Percentiles rank a stretch among this genome's conserved stretches.
Evolutionary conservation across 1,140 invertebrate genomes (phyloP).

Genomic region (Lutraria rhynchaena): DNA sequence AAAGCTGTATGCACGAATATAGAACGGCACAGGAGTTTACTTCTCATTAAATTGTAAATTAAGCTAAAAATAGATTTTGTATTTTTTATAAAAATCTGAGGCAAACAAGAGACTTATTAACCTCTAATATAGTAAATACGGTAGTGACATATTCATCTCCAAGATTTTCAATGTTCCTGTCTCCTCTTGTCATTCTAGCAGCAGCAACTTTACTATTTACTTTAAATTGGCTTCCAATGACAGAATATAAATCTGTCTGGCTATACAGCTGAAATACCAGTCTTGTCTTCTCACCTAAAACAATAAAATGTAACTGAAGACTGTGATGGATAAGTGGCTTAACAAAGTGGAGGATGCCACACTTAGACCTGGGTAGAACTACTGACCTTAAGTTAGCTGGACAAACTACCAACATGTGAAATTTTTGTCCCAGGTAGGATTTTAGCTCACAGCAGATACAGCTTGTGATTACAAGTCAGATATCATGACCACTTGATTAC

Average conservation of each 20-base stretch:
- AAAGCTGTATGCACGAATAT: neutral
- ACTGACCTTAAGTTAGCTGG: too few relatives aligned
- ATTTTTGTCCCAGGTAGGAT: too few relatives aligned
- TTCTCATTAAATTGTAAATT: neutral
- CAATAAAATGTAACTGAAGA: neutral
- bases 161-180: slow-evolving; percentile 49
- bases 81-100: neutral
- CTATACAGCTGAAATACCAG: slow-evolving; percentile 52
- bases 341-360: too few relatives aligned
- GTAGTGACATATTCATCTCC: slow-evolving; percentile 58
- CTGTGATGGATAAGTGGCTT: too few relatives aligned
- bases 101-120: too few relatives aligned
- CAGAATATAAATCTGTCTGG: slow-evolving; percentile 48
- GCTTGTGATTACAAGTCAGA: too few relatives aligned
- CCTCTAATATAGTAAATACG: slow-evolving; percentile 61
- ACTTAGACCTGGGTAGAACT: too few relatives aligned
- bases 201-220: slow-evolving; percentile 71
- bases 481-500: too few relatives aligned
- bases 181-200: slow-evolving; percentile 62
- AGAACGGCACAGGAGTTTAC: neutral
- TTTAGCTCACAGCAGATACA: too few relatives aligned
- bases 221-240: slow-evolving; percentile 18
- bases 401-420: too few relatives aligned
- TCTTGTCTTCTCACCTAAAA: slow-evolving; percentile 11
- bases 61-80: neutral